Conservation (phyloP, 2,113 vertebrate species). For the Hydrolagus affinis region DNA sequence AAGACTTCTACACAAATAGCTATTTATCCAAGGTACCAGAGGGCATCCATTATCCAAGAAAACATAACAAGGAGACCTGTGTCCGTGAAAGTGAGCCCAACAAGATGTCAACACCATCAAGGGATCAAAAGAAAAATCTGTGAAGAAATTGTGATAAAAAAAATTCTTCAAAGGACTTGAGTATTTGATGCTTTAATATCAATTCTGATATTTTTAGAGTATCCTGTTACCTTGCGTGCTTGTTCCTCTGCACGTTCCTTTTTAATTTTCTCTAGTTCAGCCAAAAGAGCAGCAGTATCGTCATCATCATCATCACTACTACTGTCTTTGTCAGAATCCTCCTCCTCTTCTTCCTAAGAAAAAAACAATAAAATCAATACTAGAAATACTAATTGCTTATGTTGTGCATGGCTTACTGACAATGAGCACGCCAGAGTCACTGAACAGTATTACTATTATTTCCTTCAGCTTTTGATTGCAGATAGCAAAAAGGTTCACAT, state of each 20-base stretch:
- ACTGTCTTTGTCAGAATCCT: conserved; percentile 53
- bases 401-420: background rate
- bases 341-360: conserved; percentile 68
- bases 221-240: conserved; percentile 73
- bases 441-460: background rate
- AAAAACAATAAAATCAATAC: background rate
- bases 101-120: too few species aligned
- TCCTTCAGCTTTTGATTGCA: background rate
- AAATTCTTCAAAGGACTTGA: too few species aligned
- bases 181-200: too few species aligned
- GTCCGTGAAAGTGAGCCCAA: too few species aligned
- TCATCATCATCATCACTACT: conserved; percentile 78
- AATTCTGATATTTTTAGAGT: background rate
- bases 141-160: too few species aligned
- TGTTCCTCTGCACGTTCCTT: conserved; percentile 94
- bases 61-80: too few species aligned
- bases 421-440: too few species aligned
- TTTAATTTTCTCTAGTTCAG: conserved; percentile 93
- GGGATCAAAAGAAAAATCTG: too few species aligned
- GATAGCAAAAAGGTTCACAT: conserved; percentile 2
- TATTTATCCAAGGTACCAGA: too few species aligned
- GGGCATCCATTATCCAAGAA: too few species aligned
- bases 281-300: conserved; percentile 86
- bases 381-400: background rate
- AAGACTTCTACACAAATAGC: too few species aligned